Evolutionary conservation across 1,140 invertebrate genomes (phyloP).

Genomic region (Ceratina australensis): DNA sequence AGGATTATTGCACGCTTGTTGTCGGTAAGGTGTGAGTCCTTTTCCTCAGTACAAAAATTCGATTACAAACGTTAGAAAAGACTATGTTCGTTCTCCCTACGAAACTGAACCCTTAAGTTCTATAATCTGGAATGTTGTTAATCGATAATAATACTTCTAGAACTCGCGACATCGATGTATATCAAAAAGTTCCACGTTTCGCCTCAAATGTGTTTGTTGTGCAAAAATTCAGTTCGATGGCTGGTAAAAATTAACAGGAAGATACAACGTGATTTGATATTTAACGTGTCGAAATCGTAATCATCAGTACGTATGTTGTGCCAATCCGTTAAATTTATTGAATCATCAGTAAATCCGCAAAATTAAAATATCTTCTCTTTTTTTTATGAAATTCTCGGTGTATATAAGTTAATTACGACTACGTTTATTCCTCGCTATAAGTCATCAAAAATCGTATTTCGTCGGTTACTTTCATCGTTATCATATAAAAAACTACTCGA

Average conservation of each 20-base stretch:
- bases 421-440: neutral
- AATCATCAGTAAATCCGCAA: slow-evolving; percentile 16
- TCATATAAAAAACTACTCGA: slow-evolving; percentile 18
- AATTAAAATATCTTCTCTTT: neutral
- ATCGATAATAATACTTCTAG: slow-evolving; percentile 59
- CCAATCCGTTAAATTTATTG: neutral
- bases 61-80: slow-evolving; percentile 48
- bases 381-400: slow-evolving; percentile 7
- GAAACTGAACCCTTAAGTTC: slow-evolving; percentile 48
- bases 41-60: slow-evolving; percentile 48
- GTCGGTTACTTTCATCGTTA: slow-evolving; percentile 27
- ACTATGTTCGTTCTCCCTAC: slow-evolving; percentile 43
- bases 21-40: slow-evolving; percentile 27
- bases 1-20: slow-evolving; percentile 40
- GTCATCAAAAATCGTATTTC: slow-evolving; percentile 9
- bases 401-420: neutral
- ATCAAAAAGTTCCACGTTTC: slow-evolving; percentile 34
- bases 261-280: slow-evolving; percentile 33
- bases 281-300: slow-evolving; percentile 7
- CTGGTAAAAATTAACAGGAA: slow-evolving; percentile 47
- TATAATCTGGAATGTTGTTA: slow-evolving; percentile 60
- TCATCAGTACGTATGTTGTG: too few relatives aligned
- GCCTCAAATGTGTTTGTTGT: slow-evolving; percentile 29
- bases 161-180: slow-evolving; percentile 35
- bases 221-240: slow-evolving; percentile 36